Evolutionary conservation across 2,113 vertebrate genomes (phyloP).

Genomic region (Redunca redunca): DNA sequence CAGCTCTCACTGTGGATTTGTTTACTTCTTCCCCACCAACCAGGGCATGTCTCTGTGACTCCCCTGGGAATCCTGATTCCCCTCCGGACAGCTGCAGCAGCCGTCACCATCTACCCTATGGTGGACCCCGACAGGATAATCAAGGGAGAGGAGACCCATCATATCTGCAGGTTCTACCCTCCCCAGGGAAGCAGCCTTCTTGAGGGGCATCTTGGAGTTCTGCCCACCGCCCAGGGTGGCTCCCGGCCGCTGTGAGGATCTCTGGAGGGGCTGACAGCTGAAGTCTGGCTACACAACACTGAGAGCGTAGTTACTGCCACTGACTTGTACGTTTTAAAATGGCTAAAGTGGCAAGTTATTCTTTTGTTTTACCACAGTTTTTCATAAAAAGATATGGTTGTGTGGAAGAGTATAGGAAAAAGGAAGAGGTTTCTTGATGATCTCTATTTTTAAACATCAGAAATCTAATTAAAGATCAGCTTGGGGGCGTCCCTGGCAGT

Average conservation of each 20-base stretch:
- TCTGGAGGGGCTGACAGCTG: not conserved
- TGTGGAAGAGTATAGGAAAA: not conserved
- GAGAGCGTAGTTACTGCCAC: not conserved
- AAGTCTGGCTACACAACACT: not conserved
- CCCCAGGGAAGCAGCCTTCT: not conserved
- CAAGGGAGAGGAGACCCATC: not conserved
- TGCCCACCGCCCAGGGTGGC: not conserved
- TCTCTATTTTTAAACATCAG: not conserved
- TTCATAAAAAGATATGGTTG: not conserved
- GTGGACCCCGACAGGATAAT: not conserved
- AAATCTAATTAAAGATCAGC: not conserved
- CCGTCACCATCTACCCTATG: accelerated
- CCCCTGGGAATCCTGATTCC: not conserved
- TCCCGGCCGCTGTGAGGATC: not conserved
- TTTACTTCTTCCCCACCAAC: not conserved
- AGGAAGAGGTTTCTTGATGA: not conserved
- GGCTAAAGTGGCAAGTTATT: not conserved
- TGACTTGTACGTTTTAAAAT: not conserved
- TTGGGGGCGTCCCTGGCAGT: not conserved
- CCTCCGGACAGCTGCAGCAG: not conserved
- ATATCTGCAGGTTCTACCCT: not conserved
- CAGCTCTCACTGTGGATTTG: not conserved
- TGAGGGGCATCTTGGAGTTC: not conserved
- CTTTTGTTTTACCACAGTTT: not conserved
- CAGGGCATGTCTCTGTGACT: not conserved